Evolutionary conservation across 2,888 invertebrate genomes (phyloP).

Genomic region (Hoplodrina blanda): DNA sequence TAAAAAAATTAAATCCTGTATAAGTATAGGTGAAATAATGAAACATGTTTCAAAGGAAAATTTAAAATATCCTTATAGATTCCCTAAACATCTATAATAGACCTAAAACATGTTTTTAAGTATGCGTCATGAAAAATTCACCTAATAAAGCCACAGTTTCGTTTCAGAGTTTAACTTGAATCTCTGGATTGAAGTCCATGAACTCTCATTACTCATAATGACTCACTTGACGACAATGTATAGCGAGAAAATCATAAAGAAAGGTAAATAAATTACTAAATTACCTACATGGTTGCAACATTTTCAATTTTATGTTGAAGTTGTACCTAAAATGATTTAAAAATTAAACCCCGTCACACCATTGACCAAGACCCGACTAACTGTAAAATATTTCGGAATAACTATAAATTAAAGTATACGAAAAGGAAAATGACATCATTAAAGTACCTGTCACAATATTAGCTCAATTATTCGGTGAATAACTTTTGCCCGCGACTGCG

Average conservation of each 20-base stretch:
- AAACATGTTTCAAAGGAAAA: too few species aligned
- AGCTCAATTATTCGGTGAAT: slow-evolving; percentile 16
- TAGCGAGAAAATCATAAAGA: slow-evolving; percentile 6
- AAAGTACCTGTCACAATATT: slow-evolving; percentile 9
- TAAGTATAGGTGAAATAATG: too few species aligned
- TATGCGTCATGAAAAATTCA: neutral
- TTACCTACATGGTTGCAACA: neutral
- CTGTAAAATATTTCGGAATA: slow-evolving; percentile 31
- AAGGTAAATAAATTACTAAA: neutral
- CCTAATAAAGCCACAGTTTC: neutral
- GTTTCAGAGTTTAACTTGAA: slow-evolving; percentile 4
- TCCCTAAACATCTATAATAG: too few species aligned
- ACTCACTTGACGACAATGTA: slow-evolving; percentile 26
- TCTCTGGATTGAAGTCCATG: slow-evolving; percentile 35
- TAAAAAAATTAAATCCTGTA: too few species aligned
- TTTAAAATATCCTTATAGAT: too few species aligned
- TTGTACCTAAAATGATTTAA: neutral
- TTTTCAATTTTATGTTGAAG: slow-evolving; percentile 12
- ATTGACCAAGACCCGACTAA: neutral
- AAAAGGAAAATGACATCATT: slow-evolving; percentile 30
- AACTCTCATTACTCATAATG: slow-evolving; percentile 39
- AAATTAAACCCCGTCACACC: neutral
- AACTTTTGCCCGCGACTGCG: too few species aligned
- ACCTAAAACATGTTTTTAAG: neutral
- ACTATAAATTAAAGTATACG: slow-evolving; percentile 16